A percentile compares a stretch with the other conserved stretches of the same genome.
Conservation (phyloP, 2,888 invertebrate species). For the Hirtodrosophila alboralis region DNA sequence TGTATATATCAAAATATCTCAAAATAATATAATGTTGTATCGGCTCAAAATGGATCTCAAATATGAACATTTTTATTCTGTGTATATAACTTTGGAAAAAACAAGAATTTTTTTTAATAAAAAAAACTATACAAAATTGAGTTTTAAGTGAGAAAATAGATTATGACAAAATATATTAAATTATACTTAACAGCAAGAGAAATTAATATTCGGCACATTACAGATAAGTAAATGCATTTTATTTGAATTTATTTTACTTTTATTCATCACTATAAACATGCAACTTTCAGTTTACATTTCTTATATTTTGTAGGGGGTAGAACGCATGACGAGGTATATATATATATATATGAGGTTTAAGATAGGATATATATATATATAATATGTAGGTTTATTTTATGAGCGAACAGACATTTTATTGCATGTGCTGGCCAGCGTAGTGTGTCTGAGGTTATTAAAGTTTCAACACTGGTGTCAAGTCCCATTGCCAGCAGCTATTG, state of each 20-base stretch:
- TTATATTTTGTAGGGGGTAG: not conserved
- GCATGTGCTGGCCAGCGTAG: constrained; percentile 59
- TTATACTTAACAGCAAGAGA: not conserved
- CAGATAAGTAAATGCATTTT: not conserved
- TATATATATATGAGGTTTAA: constrained; percentile 10
- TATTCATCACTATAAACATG: constrained; percentile 12
- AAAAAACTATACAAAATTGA: no score
- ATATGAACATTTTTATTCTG: no score
- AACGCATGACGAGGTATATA: not conserved
- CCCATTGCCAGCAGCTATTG: constrained; percentile 55
- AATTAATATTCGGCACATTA: not conserved
- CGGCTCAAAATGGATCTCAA: no score
- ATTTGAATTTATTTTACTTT: constrained; percentile 6
- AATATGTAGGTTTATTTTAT: constrained; percentile 51
- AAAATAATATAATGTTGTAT: no score
- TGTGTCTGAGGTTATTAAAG: constrained; percentile 72
- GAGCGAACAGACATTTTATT: constrained; percentile 68
- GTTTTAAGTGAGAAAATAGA: no score
- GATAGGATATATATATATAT: not conserved
- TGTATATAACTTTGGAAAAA: no score
- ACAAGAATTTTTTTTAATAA: no score
- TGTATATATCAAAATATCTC: no score
- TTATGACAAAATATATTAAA: no score
- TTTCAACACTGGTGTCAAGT: constrained; percentile 68
- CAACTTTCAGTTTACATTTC: constrained; percentile 20